Conservation (phyloP, 2,888 invertebrate genomes). For the Caenorhabditis becei region DNA sequence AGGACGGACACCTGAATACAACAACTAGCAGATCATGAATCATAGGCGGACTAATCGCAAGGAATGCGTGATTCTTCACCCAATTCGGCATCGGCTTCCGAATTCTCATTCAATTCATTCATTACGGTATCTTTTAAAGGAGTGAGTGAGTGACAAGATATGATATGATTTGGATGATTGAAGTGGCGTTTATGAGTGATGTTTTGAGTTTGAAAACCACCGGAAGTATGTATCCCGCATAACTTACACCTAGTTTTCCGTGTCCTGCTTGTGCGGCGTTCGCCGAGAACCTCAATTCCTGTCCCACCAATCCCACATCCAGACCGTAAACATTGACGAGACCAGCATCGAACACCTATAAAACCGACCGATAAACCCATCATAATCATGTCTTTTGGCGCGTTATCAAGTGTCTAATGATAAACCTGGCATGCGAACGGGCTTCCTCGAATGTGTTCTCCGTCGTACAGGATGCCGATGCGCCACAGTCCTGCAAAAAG, state of each 20-base stretch:
- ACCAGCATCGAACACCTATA: slow-evolving; percentile 78
- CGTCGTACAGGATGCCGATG: slow-evolving; percentile 95
- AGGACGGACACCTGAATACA: slow-evolving; percentile 76
- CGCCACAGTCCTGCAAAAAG: slow-evolving; percentile 88
- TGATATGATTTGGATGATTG: slow-evolving; percentile 26
- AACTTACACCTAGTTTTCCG: slow-evolving; percentile 71
- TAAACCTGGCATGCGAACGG: slow-evolving; percentile 91
- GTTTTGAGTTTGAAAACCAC: not conserved
- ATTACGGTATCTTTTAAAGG: slow-evolving; percentile 11
- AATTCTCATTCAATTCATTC: slow-evolving; percentile 18
- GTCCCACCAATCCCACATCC: slow-evolving; percentile 82
- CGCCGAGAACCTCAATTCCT: slow-evolving; percentile 81
- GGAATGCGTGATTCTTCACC: slow-evolving; percentile 42
- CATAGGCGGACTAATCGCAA: slow-evolving; percentile 22
- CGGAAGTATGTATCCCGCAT: not conserved
- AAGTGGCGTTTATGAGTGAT: no score
- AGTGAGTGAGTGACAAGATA: slow-evolving; percentile 41
- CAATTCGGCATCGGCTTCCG: slow-evolving; percentile 29
- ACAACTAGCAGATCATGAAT: slow-evolving; percentile 29
- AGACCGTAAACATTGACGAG: slow-evolving; percentile 82
- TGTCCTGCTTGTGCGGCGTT: slow-evolving; percentile 79
- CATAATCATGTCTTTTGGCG: slow-evolving; percentile 22
- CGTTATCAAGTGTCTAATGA: slow-evolving; percentile 8
- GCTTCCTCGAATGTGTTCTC: slow-evolving; percentile 94
- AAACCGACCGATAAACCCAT: slow-evolving; percentile 29